Conservation (phyloP, 2,113 vertebrate species). For the Vulpes ferrilata region DNA sequence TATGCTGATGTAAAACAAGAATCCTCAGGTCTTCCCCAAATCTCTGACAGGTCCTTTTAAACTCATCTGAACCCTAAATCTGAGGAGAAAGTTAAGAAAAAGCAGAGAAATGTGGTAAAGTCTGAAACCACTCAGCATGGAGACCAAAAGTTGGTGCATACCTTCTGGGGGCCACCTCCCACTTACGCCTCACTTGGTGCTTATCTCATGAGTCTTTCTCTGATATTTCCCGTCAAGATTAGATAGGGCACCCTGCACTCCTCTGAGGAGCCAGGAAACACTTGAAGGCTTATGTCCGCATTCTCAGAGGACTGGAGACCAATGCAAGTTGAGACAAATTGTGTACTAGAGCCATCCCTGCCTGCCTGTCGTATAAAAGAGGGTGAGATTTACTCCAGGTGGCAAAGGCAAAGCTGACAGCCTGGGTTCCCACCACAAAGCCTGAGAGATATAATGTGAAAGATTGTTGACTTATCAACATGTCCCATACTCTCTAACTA, state of each 20-base stretch:
- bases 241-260: neutral
- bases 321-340: neutral
- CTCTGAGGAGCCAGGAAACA: neutral
- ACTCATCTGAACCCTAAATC: neutral
- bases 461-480: too few species aligned
- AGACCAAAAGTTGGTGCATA: rapidly evolving
- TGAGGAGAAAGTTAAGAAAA: neutral
- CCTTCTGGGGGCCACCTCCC: neutral
- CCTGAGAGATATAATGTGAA: rapidly evolving
- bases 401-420: neutral
- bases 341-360: rapidly evolving
- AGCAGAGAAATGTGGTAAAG: neutral
- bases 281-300: neutral
- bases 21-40: neutral
- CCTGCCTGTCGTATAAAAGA: neutral
- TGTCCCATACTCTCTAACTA: neutral
- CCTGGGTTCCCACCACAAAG: neutral
- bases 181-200: rapidly evolving
- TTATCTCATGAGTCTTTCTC: neutral
- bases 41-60: neutral
- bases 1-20: neutral
- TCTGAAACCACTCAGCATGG: neutral
- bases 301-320: neutral
- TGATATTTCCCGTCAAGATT: neutral
- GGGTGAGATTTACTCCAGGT: too few species aligned